Evolutionary conservation across 1,140 invertebrate genomes (phyloP), one percentile per base, ranked within the genome.

Genomic region (Euura lappo): DNA sequence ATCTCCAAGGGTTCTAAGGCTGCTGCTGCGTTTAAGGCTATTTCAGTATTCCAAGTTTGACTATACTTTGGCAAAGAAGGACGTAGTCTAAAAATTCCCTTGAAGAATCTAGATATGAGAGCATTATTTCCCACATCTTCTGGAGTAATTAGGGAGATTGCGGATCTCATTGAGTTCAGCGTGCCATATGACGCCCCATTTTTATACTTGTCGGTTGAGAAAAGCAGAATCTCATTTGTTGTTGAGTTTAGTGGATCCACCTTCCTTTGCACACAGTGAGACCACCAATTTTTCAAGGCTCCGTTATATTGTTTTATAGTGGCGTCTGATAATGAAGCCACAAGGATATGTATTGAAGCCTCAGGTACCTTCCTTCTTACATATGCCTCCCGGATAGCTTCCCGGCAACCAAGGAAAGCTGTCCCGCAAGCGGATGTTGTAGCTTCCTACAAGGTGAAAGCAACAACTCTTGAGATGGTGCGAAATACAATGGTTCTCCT

Each of bases 281-380:
- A 45, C 72, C 75, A 75, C 78, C 78, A 81, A 46, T 70, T 47
- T 45, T 73, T 74, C 42, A 75, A 66, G 4, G 76, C 66, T 71
- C 65, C 45, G 6, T 72, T 72, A 71, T 85, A 85, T 75, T 84
- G 81, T 67, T 79, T 80, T 6, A 79, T 47, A 0, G 82, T 81
- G n/a, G 76, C 77, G 7, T 75, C 44, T 10, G 79, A 67, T 13
- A 84, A 44, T 3, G 82, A 84, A 2, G 75, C 70, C 11, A 84
- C 7, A 3, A 74, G 69, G 6, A 73, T 6, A 47, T 72, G 45
- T 46, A 76, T 11, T n/a, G 76, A 68, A 11, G 67, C 11, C 69
- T 73, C 66, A 60, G 75, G 73, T 10, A 76, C 51, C 10, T 65
- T 46, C 66, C 72, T 72, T 10, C 6, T 70, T 51, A 42, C 45